phyloP scores from a whole-genome alignment of 2,797 vertebrate genomes.

The Myotis findleyi region DNA sequence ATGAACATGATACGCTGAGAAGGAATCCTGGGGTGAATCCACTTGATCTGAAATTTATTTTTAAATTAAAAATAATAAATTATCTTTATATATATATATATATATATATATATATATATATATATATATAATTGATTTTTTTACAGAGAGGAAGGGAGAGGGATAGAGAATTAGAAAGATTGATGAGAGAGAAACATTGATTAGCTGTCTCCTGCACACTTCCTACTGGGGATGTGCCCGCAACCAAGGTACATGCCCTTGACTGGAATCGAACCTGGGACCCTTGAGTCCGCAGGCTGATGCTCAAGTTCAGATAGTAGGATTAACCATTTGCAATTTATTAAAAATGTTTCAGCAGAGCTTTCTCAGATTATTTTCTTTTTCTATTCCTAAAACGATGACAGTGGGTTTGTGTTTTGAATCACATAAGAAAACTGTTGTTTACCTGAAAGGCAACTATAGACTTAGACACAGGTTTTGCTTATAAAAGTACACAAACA shows the following conservation, averaged over 20 bases:
- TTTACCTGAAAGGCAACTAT: background rate
- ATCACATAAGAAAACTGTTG: background rate
- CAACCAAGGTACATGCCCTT: too few species aligned
- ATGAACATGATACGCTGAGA: background rate
- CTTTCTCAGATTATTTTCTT: background rate
- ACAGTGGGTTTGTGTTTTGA: background rate
- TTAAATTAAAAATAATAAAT: background rate
- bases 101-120: too few species aligned
- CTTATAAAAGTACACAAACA: background rate
- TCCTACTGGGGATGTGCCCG: too few species aligned
- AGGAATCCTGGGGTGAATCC: background rate
- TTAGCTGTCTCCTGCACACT: too few species aligned
- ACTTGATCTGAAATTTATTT: background rate
- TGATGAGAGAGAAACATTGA: too few species aligned
- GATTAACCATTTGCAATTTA: background rate
- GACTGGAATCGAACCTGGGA: too few species aligned
- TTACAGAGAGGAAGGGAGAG: too few species aligned
- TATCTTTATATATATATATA: too few species aligned
- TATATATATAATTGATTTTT: too few species aligned
- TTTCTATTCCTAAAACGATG: background rate
- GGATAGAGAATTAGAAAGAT: too few species aligned
- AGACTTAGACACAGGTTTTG: background rate
- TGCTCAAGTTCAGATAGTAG: background rate
- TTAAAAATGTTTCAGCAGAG: background rate
- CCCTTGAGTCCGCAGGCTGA: too few species aligned